These are phyloP conservation scores for Muschampia plurimacula DNA, from an alignment of 2,888 invertebrate genomes.

Conservation along the genomic window DNA sequence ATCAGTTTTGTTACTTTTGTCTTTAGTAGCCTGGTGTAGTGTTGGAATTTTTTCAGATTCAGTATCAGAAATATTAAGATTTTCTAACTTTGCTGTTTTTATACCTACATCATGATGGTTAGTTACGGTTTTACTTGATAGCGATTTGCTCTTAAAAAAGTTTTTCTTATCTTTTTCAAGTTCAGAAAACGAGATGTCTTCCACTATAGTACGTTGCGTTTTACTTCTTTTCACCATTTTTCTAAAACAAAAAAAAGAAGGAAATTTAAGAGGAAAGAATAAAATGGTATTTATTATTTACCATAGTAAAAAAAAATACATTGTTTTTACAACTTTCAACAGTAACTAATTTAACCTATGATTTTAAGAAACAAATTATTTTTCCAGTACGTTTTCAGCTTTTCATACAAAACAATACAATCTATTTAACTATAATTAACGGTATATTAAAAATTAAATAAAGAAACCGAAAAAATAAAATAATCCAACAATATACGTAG, in stretches of 20 bases:
- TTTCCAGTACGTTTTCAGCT: too few species aligned
- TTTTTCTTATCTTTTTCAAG: not conserved
- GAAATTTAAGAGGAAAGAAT: not conserved
- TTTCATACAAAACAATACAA: too few species aligned
- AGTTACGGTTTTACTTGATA: not conserved
- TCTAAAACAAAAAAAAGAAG: not conserved
- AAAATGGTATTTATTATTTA: not conserved
- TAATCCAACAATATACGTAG: too few species aligned
- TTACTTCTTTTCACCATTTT: conserved; percentile 26
- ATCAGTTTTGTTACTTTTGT: not conserved
- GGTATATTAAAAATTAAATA: too few species aligned
- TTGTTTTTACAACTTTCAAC: too few species aligned
- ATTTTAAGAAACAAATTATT: too few species aligned
- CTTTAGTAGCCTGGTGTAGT: not conserved
- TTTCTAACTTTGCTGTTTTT: not conserved
- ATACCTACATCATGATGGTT: not conserved
- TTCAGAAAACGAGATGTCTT: not conserved
- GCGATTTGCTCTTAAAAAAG: not conserved
- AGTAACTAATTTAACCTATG: too few species aligned
- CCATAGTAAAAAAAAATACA: too few species aligned
- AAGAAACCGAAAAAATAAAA: too few species aligned
- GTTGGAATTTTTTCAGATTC: not conserved
- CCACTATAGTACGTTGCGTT: conserved; percentile 1
- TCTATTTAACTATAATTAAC: too few species aligned
- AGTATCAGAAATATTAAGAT: not conserved